Base-by-base conservation (phyloP, 2,888 invertebrate species). In the Xestoiulus laeticollis region DNA sequence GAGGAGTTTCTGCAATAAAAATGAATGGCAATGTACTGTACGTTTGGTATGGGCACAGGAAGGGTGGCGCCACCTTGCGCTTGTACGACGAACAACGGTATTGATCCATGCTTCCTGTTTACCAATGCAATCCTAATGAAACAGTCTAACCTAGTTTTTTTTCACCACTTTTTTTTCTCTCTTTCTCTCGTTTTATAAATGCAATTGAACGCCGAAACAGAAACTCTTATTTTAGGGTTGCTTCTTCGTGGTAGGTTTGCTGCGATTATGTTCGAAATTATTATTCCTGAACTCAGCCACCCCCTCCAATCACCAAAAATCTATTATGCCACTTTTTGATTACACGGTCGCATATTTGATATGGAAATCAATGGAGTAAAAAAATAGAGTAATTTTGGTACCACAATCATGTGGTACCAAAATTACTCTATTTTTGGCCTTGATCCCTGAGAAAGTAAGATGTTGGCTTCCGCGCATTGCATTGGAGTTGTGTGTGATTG, bases 91-190 rank as follows among this genome's bases (percentile, higher is more conserved):
- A 78, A 30, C 30, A 14, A 26, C 78, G 78, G 30, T 78, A 78
- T 78, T 78, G 78, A 78, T 78, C 78, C 59, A 14, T 78, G 26
- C 30, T 78, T 78, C 78, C 78, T 78, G 78, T 78, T 78, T 78
- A 78, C 78, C 78, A 78, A 78, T 78, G 26, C 78, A 78, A 26
- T 30, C 30, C 78, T 78, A 78, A 78, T 78, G 78, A 78, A 78
- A 78, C 78, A 16, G 78, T 14, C 78, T 78, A 78, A 78, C 78
- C 78, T 78, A 78, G 78, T 78, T 78, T 78, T 68, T 68, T 30
- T 12, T 78, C 26, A 8, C 26, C 14, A 26, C 14, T 59, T n/a
- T 68, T 14, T 22, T 6, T n/a, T n/a, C n/a, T 59, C n/a, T 26
- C 26, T 12, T 16, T 78, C 78, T 30, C 78, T 12, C 78, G 16